Conservation (phyloP, 2,888 invertebrate species). For the Anoncus sp. region DNA sequence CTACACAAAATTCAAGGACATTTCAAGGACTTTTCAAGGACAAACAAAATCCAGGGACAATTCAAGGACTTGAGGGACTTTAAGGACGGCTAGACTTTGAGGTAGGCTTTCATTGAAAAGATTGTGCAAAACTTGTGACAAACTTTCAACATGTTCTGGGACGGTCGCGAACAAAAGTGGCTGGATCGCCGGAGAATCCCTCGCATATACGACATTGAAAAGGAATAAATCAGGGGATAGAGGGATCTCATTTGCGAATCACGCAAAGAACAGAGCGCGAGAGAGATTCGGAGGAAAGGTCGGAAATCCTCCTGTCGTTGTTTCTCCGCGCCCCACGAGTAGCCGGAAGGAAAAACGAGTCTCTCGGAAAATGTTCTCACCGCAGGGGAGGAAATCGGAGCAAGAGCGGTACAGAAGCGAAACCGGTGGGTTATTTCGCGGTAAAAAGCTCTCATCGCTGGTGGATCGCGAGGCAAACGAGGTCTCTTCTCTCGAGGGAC, state of each 20-base stretch:
- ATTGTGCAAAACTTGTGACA: too few species aligned
- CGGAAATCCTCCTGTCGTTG: too few species aligned
- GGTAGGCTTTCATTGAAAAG: too few species aligned
- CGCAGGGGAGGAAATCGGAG: conserved; percentile 22
- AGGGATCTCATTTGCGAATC: conserved; percentile 38
- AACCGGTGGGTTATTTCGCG: conserved; percentile 10
- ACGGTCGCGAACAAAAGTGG: too few species aligned
- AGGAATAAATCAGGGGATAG: neutral
- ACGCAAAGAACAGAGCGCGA: conserved; percentile 37
- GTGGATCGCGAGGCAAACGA: conserved; percentile 38
- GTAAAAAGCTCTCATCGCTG: conserved; percentile 4
- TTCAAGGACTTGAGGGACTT: too few species aligned
- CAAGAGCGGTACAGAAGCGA: conserved; percentile 18
- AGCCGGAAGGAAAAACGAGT: conserved; percentile 38
- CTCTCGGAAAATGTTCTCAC: conserved; percentile 44
- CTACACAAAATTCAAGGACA: too few species aligned
- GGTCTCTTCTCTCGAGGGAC: conserved; percentile 58
- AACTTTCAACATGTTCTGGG: too few species aligned
- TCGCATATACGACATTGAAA: neutral
- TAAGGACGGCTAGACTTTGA: too few species aligned
- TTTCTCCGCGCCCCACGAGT: neutral
- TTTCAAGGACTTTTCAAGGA: too few species aligned
- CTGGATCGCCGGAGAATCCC: too few species aligned
- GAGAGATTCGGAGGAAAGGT: too few species aligned
- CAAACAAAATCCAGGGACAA: too few species aligned